Evolutionary conservation across 2,888 invertebrate species (phyloP).

Genomic region (Rhamphomyia laevipes): DNA sequence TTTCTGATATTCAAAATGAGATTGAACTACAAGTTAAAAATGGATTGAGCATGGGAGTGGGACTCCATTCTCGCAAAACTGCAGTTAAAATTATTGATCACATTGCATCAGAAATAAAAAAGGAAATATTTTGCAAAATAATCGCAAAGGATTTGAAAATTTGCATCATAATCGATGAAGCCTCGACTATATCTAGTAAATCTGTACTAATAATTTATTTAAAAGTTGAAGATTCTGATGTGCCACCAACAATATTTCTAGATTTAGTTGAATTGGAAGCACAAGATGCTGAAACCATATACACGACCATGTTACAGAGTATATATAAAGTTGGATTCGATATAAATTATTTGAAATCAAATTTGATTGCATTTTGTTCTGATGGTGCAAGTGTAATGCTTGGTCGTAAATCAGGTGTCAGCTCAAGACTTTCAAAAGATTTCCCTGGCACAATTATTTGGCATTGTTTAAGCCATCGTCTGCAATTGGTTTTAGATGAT

Average conservation of each 20-base stretch:
- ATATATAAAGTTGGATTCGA: neutral
- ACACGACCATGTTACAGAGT: neutral
- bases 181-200: neutral
- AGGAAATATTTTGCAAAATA: neutral
- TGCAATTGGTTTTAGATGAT: conserved; percentile 13
- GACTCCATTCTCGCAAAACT: neutral
- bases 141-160: neutral
- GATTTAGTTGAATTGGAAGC: neutral
- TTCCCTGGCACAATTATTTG: neutral
- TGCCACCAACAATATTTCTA: neutral
- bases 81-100: neutral
- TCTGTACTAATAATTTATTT: neutral
- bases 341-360: neutral
- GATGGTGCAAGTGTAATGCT: neutral
- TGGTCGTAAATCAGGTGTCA: conserved; percentile 1
- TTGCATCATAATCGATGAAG: neutral
- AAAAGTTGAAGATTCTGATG: neutral
- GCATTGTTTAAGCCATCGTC: conserved; percentile 9
- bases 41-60: neutral
- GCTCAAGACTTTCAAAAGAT: neutral
- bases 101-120: neutral
- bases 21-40: neutral
- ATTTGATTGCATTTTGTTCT: conserved; percentile 1
- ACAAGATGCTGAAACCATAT: neutral
- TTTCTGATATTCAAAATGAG: too few species aligned